These are phyloP conservation scores for Mus caroli DNA, from an alignment of 2,797 vertebrate genomes.

Conservation along the genomic window DNA sequence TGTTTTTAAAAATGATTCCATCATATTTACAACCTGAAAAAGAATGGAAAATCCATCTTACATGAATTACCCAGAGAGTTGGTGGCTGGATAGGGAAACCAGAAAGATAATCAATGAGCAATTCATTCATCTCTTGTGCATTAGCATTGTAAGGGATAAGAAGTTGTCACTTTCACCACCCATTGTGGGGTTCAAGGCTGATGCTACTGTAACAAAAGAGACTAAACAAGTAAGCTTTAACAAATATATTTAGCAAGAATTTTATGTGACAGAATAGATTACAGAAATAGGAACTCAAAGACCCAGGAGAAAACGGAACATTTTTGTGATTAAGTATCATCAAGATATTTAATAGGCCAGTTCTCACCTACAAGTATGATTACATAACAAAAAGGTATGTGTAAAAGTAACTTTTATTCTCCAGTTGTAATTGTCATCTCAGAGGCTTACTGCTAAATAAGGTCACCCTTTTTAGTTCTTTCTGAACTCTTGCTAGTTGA, in stretches of 20 bases:
- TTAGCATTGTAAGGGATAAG: background rate
- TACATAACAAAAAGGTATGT: background rate
- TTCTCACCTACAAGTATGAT: background rate
- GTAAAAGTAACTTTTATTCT: background rate
- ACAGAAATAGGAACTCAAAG: background rate
- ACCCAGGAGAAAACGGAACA: background rate
- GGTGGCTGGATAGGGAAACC: background rate
- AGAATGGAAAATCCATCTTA: slow-evolving; percentile 43
- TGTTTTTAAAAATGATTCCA: background rate
- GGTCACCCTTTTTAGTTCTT: background rate
- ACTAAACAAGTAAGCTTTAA: background rate
- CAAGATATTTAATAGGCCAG: background rate
- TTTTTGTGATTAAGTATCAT: background rate
- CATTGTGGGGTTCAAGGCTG: background rate
- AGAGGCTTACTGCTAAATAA: background rate
- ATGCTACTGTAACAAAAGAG: background rate
- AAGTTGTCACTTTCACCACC: background rate
- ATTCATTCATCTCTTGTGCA: slow-evolving; percentile 24
- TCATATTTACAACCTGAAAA: slow-evolving; percentile 18
- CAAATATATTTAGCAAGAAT: slow-evolving; percentile 7
- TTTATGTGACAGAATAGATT: background rate
- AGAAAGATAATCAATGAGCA: slow-evolving; percentile 53
- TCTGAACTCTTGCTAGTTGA: background rate
- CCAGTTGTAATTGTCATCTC: background rate
- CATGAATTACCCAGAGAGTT: background rate